Percentiles rank a stretch among this genome's conserved stretches.
Evolutionary conservation across 2,888 invertebrate genomes (phyloP).

Genomic region (Entomobrya multifasciata): DNA sequence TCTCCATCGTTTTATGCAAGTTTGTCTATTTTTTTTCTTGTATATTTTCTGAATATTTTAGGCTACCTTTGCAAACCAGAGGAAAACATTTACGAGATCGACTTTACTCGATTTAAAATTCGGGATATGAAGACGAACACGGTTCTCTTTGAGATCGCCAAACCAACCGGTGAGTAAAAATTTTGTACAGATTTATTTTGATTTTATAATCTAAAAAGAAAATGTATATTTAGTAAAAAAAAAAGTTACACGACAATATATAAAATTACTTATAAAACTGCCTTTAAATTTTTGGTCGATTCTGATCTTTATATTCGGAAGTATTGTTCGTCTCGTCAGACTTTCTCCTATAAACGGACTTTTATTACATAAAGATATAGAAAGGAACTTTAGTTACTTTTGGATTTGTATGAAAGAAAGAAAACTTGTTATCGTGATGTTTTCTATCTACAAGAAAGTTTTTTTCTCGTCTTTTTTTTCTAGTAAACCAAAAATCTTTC

Average conservation of each 20-base stretch:
- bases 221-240: too few relatives aligned
- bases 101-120: slow-evolving; percentile 98
- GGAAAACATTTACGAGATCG: slow-evolving; percentile 98
- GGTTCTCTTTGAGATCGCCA: slow-evolving; percentile 96
- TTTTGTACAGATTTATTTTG: neutral
- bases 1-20: neutral
- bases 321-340: too few relatives aligned
- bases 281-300: too few relatives aligned
- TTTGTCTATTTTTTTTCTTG: slow-evolving; percentile 57
- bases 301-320: too few relatives aligned
- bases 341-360: too few relatives aligned
- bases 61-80: slow-evolving; percentile 95
- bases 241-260: too few relatives aligned
- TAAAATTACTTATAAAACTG: too few relatives aligned
- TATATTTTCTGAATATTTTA: slow-evolving; percentile 81
- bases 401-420: too few relatives aligned
- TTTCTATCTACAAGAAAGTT: neutral
- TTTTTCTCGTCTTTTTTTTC: neutral
- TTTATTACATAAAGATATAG: too few relatives aligned
- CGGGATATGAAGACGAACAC: slow-evolving; percentile 93
- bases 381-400: too few relatives aligned
- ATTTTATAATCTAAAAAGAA: too few relatives aligned
- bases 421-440: neutral
- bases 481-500: neutral
- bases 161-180: slow-evolving; percentile 84